A percentile compares a stretch with the other conserved stretches of the same genome.
Conservation (phyloP, 2,113 vertebrate genomes). For the Lepisosteus oculatus region DNA sequence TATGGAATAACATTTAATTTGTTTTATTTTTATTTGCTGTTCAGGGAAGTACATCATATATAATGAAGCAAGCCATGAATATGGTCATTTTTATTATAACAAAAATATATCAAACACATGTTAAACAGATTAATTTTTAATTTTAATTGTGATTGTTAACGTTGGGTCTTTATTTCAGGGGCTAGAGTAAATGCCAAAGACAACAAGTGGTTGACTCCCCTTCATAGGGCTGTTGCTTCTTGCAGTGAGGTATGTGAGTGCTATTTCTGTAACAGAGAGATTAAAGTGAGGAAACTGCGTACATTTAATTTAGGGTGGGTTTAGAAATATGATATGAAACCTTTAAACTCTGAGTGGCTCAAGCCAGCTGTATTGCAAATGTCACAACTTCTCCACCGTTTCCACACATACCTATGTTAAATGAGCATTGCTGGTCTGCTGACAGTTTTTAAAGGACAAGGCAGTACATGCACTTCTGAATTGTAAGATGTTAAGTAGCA, state of each 20-base stretch:
- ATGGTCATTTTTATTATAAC: no score
- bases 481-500: no score
- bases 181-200: constrained; percentile 99
- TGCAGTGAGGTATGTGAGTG: constrained; percentile 87
- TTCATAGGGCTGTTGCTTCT: constrained; percentile 96
- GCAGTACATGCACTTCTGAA: not conserved
- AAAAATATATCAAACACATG: no score
- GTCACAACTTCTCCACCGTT: not conserved
- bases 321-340: not conserved
- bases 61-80: no score
- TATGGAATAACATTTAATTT: no score
- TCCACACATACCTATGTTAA: no score
- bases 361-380: not conserved
- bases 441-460: not conserved
- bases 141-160: no score
- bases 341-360: not conserved
- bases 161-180: constrained; percentile 60
- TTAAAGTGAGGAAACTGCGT: not conserved
- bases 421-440: no score
- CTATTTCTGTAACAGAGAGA: constrained; percentile 2
- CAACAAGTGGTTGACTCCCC: constrained; percentile 98
- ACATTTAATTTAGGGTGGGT: not conserved
- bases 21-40: no score
- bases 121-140: no score
- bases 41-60: no score